Evolutionary conservation across 2,797 vertebrate species (phyloP), one percentile per base, ranked within the genome.

Genomic region (Cyclura pinguis): DNA sequence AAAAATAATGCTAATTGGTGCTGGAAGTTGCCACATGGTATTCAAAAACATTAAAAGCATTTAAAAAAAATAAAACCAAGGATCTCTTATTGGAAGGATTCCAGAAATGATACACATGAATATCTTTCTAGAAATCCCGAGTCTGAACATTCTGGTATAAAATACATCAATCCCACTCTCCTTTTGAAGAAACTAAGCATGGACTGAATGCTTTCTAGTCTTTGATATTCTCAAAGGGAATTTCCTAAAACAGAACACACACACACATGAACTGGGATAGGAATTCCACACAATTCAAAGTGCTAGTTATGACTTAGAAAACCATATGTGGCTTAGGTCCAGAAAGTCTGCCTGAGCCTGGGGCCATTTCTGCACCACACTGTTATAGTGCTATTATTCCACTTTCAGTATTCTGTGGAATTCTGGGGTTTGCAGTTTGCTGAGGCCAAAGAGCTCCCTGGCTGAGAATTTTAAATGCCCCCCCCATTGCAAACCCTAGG

Each of bases 201-300:
- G 32, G 18, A 55, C 24, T 84, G 50, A 85, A 89, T 55, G 47
- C 8, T 6, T 89, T 89, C 13, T 81, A 38, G 57, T 35, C 55
- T 84, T 62, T 27, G 52, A 86, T 62, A 81, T 80, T 57, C 89
- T 76, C 76, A 72, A 6, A 57, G 76, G 69, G 83, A 67, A 89
- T 57, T 89, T 32, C 73, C 64, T 20, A 80, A 59, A 90, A 90
- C 27, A 73, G 64, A 55, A 62, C 2, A 57, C 13, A 3, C 57
- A 59, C 16, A 20, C 42, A 47, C 42, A 47, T 4, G 4, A 47
- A 47, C 16, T 59, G 57, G 57, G 57, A 59, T 4, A 59, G 57
- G 57, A 59, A 59, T 59, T 62, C 20, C 59, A 62, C 59, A 22
- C 20, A 62, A 62, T 62, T 62, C 20, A 62, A 22, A 5, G 20